A percentile compares a stretch with the other conserved stretches of the same genome.
These are phyloP conservation scores for Drosophila persimilis DNA, from an alignment of 1,140 invertebrate species.

Conservation along the genomic window DNA sequence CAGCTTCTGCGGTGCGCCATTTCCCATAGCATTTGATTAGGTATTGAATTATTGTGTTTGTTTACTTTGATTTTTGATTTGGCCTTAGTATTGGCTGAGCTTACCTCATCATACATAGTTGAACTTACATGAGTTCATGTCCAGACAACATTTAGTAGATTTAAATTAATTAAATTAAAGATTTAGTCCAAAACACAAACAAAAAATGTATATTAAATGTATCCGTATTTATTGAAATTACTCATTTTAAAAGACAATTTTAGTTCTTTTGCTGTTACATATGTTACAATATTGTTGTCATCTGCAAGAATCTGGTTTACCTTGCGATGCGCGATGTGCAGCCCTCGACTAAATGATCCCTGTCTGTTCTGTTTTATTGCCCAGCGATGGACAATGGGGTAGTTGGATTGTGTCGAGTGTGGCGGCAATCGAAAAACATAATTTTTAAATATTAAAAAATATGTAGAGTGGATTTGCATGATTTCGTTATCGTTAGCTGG, in stretches of 20 bases:
- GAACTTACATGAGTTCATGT: too few species aligned
- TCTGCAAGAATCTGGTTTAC: conserved; percentile 13
- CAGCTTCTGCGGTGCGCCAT: too few species aligned
- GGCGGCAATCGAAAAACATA: conserved; percentile 32
- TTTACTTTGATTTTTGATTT: too few species aligned
- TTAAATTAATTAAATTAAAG: too few species aligned
- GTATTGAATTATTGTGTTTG: too few species aligned
- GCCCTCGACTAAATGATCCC: conserved; percentile 8
- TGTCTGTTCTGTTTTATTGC: conserved; percentile 13
- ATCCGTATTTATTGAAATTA: conserved; percentile 68
- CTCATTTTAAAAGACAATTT: conserved; percentile 49
- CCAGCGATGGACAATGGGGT: not conserved
- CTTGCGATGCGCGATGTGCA: conserved; percentile 5
- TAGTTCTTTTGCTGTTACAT: conserved; percentile 20
- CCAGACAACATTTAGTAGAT: too few species aligned
- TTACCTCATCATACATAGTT: too few species aligned
- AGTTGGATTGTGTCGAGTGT: conserved; percentile 14
- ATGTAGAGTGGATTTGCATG: conserved; percentile 41
- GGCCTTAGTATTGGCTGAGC: too few species aligned
- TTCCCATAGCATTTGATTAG: too few species aligned
- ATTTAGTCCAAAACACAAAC: conserved; percentile 1
- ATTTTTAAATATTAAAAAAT: conserved; percentile 68
- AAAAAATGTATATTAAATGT: conserved; percentile 22
- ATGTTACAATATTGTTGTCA: conserved; percentile 30
- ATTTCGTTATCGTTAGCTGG: conserved; percentile 22